A percentile compares a stretch with the other conserved stretches of the same genome.
phyloP scores from a whole-genome alignment of 2,797 vertebrate species.

The Garrulus glandarius region DNA sequence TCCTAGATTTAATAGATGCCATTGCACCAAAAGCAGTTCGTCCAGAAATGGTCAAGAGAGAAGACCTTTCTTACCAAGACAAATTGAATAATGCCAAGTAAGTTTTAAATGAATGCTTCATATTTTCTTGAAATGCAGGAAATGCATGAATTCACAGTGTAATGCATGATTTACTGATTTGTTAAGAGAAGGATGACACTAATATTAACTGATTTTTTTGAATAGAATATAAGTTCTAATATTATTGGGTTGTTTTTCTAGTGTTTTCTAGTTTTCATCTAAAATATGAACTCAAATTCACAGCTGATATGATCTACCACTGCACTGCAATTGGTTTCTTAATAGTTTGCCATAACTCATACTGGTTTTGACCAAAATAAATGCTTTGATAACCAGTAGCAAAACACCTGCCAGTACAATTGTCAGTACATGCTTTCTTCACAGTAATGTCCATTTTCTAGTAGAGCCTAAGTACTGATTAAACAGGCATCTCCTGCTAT shows the following conservation, averaged over 20 bases:
- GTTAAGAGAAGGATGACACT: background rate
- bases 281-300: background rate
- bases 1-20: conserved; percentile 92
- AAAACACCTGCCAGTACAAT: background rate
- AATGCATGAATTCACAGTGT: background rate
- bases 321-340: background rate
- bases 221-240: background rate
- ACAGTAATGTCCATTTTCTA: background rate
- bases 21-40: conserved; percentile 88
- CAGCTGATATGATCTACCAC: background rate
- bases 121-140: background rate
- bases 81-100: conserved; percentile 89
- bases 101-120: conserved; percentile 30
- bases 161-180: background rate
- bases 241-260: background rate
- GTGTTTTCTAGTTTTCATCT: too few relatives aligned
- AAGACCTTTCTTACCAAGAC: conserved; percentile 74
- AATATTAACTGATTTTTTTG: background rate
- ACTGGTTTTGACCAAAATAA: background rate
- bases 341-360: background rate
- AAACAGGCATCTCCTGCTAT: background rate
- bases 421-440: background rate
- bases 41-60: conserved; percentile 88
- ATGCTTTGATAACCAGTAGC: background rate
- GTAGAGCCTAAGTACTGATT: background rate